These are phyloP conservation scores for Caranx ignobilis DNA, from an alignment of 2,113 vertebrate genomes.

Conservation along the genomic window DNA sequence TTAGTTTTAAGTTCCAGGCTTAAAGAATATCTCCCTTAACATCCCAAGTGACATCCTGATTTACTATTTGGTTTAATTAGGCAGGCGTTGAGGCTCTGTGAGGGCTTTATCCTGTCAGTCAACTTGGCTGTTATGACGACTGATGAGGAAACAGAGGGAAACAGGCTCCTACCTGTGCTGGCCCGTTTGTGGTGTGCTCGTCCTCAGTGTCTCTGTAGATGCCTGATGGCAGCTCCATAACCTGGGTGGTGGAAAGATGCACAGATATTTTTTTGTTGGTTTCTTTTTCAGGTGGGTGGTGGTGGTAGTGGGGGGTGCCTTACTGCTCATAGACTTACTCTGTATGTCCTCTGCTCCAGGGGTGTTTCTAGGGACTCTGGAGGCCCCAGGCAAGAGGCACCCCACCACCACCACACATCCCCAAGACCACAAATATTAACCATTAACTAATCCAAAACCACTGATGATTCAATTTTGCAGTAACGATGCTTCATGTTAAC, in stretches of 20 bases:
- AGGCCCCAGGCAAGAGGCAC: too few relatives aligned
- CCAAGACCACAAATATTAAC: too few relatives aligned
- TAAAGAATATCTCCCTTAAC: slow-evolving; percentile 1
- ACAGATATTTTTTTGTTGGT: neutral
- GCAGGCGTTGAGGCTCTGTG: neutral
- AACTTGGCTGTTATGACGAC: slow-evolving; percentile 3
- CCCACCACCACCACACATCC: too few relatives aligned
- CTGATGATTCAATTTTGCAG: too few relatives aligned
- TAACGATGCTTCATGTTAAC: too few relatives aligned
- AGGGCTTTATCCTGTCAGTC: slow-evolving; percentile 3
- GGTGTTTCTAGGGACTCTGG: too few relatives aligned
- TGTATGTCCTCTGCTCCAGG: too few relatives aligned
- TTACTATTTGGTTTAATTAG: slow-evolving; percentile 38
- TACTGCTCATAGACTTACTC: neutral
- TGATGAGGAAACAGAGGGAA: slow-evolving; percentile 23
- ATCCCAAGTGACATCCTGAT: neutral
- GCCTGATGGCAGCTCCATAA: slow-evolving; percentile 39
- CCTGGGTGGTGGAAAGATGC: slow-evolving; percentile 4
- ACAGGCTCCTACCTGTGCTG: neutral
- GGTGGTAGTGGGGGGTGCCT: neutral
- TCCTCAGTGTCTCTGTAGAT: slow-evolving; percentile 26
- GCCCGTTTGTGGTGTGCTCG: neutral
- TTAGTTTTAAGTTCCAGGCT: slow-evolving; percentile 19
- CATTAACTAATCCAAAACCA: too few relatives aligned
- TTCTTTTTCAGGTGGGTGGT: neutral